A percentile compares a stretch with the other conserved stretches of the same genome.
phyloP scores from a whole-genome alignment of 35 echinoderm and acorn worm genomes.

The Anneissia japonica region DNA sequence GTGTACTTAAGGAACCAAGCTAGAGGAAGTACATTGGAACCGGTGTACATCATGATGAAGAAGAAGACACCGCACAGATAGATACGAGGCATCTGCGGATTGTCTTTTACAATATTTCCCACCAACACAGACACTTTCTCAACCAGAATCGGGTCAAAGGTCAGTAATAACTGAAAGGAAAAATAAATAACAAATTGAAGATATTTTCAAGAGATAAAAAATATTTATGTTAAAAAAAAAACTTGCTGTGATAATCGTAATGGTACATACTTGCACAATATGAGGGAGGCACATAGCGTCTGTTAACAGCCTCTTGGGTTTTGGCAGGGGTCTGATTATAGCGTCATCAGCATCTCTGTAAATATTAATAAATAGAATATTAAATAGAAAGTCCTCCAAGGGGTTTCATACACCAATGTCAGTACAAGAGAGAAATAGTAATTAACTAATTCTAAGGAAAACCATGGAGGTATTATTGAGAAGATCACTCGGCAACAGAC shows the following conservation, averaged over 20 bases:
- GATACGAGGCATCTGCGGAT: constrained; percentile 74
- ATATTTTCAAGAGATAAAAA: neutral
- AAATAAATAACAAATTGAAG: neutral
- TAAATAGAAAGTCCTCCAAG: neutral
- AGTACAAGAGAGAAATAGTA: neutral
- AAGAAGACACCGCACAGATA: constrained; percentile 95
- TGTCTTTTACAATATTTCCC: constrained; percentile 57
- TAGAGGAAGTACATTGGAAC: constrained; percentile 92
- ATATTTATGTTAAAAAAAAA: no score
- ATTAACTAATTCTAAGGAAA: no score
- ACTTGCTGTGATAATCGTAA: neutral
- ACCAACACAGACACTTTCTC: constrained; percentile 90
- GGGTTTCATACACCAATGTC: neutral
- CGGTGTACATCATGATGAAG: constrained; percentile 99
- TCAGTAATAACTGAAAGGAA: constrained; percentile 67
- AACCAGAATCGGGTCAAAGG: constrained; percentile 98
- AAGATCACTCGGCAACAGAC: no score
- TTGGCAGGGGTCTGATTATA: constrained; percentile 83
- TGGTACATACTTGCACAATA: constrained; percentile 73
- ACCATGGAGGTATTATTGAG: no score
- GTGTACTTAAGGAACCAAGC: constrained; percentile 90
- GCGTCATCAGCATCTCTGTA: constrained; percentile 78
- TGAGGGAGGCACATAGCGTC: constrained; percentile 83
- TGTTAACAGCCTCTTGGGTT: constrained; percentile 71
- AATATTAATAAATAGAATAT: constrained; percentile 21